Evolutionary conservation across 2,888 invertebrate genomes (phyloP).

Genomic region (Saturnia japonica): DNA sequence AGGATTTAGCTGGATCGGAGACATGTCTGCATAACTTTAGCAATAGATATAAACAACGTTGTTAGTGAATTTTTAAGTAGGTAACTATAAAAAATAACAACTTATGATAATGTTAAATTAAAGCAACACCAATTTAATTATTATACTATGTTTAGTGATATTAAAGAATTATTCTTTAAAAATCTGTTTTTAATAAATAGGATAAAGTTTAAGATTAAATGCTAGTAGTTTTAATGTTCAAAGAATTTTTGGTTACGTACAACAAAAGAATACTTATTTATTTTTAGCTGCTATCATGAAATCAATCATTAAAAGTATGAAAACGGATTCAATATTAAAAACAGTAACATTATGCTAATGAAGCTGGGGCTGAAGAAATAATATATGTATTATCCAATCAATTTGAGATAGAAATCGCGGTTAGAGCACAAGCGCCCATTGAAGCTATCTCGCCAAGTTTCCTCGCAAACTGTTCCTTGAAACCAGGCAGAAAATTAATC

Average conservation of each 20-base stretch:
- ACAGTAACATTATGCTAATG: neutral
- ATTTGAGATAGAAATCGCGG: constrained; percentile 37
- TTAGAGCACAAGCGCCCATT: constrained; percentile 36
- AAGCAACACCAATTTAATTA: neutral
- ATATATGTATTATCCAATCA: constrained; percentile 33
- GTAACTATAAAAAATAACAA: neutral
- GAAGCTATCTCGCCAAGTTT: constrained; percentile 22
- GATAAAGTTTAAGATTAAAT: no score
- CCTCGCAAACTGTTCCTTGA: constrained; percentile 52
- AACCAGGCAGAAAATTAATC: constrained; percentile 74
- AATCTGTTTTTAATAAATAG: no score
- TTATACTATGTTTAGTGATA: neutral
- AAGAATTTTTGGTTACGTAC: no score
- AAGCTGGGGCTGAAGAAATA: neutral
- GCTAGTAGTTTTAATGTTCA: no score
- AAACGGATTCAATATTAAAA: neutral
- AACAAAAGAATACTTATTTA: no score
- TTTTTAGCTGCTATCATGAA: no score
- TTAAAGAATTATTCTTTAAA: no score
- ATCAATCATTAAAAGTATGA: neutral
- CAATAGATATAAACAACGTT: neutral
- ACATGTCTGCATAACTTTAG: neutral
- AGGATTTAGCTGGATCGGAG: neutral
- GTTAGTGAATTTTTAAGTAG: neutral
- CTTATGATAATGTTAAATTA: neutral